phyloP scores from a whole-genome alignment of 1,140 invertebrate genomes.

The Agrypnia vestita region DNA sequence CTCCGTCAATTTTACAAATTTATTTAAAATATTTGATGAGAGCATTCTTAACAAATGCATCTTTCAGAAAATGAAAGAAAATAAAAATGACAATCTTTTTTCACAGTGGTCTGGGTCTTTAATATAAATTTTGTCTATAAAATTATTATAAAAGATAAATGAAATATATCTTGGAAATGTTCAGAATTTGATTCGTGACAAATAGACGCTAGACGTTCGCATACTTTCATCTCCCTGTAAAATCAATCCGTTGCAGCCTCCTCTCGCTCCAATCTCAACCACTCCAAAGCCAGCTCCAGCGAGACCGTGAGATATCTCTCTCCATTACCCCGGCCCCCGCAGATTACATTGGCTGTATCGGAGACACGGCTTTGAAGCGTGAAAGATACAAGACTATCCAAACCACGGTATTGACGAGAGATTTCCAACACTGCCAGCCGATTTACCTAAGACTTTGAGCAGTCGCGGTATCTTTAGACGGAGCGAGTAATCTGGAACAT shows the following conservation, averaged over 20 bases:
- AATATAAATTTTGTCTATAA: too few relatives aligned
- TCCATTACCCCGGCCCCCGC: background rate
- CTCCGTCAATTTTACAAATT: too few relatives aligned
- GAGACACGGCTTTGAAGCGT: slow-evolving; percentile 39
- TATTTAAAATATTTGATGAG: too few relatives aligned
- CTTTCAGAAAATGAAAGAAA: too few relatives aligned
- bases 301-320: slow-evolving; percentile 1
- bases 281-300: slow-evolving; percentile 12
- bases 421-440: background rate
- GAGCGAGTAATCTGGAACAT: background rate
- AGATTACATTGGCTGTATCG: slow-evolving; percentile 31
- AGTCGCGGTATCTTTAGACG: background rate
- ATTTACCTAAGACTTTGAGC: slow-evolving; percentile 20
- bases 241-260: slow-evolving; percentile 12
- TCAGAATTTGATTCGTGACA: too few relatives aligned
- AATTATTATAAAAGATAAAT: too few relatives aligned
- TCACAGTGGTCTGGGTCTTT: too few relatives aligned
- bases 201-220: too few relatives aligned
- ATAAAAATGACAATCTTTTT: too few relatives aligned
- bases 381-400: slow-evolving; percentile 42
- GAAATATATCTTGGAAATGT: too few relatives aligned
- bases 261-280: background rate
- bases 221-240: background rate
- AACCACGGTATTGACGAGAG: slow-evolving; percentile 20
- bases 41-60: too few relatives aligned